A percentile compares a stretch with the other conserved stretches of the same genome.
These are phyloP conservation scores for Pseudomyrmex sp. DNA, from an alignment of 1,140 invertebrate species.

Conservation along the genomic window DNA sequence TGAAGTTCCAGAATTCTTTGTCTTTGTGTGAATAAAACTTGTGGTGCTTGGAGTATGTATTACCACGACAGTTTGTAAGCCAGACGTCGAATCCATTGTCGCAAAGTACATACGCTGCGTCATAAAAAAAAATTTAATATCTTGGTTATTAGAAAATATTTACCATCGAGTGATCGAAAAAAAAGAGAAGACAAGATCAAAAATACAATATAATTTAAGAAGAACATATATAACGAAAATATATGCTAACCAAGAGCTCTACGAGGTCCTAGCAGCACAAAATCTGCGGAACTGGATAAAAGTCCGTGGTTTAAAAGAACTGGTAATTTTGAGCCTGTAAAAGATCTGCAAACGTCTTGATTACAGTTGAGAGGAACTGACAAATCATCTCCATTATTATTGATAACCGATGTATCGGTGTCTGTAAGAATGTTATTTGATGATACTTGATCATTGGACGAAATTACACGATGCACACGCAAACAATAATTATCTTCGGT, in stretches of 20 bases:
- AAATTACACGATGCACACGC: conserved; percentile 88
- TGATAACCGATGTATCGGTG: no score
- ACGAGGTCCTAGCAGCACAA: conserved; percentile 89
- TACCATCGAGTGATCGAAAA: background rate
- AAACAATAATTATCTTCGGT: conserved; percentile 91
- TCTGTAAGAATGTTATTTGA: background rate
- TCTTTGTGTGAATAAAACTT: conserved; percentile 86
- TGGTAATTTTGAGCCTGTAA: conserved; percentile 80
- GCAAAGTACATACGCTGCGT: conserved; percentile 86
- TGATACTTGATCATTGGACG: conserved; percentile 21
- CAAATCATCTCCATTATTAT: background rate
- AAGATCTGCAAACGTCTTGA: background rate
- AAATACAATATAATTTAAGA: conserved; percentile 5
- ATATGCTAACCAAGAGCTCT: conserved; percentile 87
- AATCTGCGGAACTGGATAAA: conserved; percentile 90
- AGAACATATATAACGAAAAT: background rate
- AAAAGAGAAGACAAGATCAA: conserved; percentile 26
- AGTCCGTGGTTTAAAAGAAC: conserved; percentile 92
- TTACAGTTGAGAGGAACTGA: background rate
- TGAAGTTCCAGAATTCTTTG: conserved; percentile 87
- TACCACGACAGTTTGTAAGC: conserved; percentile 91
- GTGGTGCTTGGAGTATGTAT: conserved; percentile 89
- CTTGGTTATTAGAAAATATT: no score
- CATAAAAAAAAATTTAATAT: conserved; percentile 82
- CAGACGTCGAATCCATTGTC: conserved; percentile 91